phyloP scores from a whole-genome alignment of 2,797 vertebrate species.

The Taenioides sp. region DNA sequence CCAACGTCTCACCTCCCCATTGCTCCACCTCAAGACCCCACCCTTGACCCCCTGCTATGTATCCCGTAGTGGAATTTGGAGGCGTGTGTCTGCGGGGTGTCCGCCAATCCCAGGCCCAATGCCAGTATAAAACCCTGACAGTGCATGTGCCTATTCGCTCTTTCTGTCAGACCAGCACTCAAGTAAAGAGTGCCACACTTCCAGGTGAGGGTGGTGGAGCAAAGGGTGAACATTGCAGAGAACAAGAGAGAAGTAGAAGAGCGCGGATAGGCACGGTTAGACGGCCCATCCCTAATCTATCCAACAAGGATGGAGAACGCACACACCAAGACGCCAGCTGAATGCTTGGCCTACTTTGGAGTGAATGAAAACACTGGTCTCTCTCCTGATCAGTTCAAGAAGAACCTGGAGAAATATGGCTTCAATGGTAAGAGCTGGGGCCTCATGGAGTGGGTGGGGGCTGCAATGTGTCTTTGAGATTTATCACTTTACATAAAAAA shows the following conservation, averaged over 20 bases:
- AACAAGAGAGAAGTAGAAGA: constrained; percentile 61
- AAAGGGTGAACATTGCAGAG: constrained; percentile 61
- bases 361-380: constrained; percentile 83
- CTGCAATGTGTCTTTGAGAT: constrained; percentile 14
- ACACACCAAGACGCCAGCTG: constrained; percentile 77
- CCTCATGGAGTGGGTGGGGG: constrained; percentile 37
- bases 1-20: constrained; percentile 63
- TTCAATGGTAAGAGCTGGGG: constrained; percentile 82
- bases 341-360: constrained; percentile 84
- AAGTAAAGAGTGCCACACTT: constrained; percentile 72
- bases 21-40: constrained; percentile 62
- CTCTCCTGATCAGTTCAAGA: constrained; percentile 85
- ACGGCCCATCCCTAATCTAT: constrained; percentile 65
- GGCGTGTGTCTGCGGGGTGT: constrained; percentile 52
- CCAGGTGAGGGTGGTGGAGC: constrained; percentile 70
- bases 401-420: constrained; percentile 86
- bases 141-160: constrained; percentile 73
- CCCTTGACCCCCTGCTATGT: constrained; percentile 36
- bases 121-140: constrained; percentile 73
- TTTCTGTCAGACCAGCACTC: constrained; percentile 83
- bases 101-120: constrained; percentile 66
- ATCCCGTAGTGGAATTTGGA: constrained; percentile 66
- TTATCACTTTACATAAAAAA: constrained; percentile 2
- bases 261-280: constrained; percentile 66
- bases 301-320: constrained; percentile 85